Percentiles rank a stretch among this genome's conserved stretches.
Evolutionary conservation across 2,888 invertebrate species (phyloP).

Genomic region (Apamea crenata): DNA sequence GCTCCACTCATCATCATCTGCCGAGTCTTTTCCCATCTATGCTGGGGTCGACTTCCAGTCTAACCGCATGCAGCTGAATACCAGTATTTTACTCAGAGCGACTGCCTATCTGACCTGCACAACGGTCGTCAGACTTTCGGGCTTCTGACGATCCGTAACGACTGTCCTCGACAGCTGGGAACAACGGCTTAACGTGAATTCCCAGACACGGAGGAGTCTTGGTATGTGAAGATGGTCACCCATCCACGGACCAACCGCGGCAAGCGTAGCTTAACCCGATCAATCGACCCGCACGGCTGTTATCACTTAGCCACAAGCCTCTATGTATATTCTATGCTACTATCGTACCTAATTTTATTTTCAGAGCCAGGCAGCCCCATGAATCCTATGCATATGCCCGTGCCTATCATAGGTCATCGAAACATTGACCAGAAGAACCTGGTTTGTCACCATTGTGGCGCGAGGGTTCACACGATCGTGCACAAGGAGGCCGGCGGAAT

Average conservation of each 20-base stretch:
- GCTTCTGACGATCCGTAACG: background rate
- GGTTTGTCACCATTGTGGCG: constrained; percentile 78
- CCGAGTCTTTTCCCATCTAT: too few species aligned
- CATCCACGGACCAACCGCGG: background rate
- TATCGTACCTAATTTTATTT: constrained; percentile 21
- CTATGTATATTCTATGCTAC: background rate
- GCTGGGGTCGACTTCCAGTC: too few species aligned
- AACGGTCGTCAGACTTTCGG: background rate
- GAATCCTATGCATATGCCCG: background rate
- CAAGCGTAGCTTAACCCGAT: background rate
- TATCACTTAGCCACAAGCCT: background rate
- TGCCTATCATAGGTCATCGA: constrained; percentile 49
- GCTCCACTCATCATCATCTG: too few species aligned
- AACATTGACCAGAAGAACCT: constrained; percentile 74
- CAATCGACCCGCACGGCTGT: background rate
- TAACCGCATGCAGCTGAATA: too few species aligned
- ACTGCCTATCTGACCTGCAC: too few species aligned
- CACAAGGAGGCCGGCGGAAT: constrained; percentile 73
- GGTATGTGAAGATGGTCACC: too few species aligned
- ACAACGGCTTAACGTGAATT: background rate
- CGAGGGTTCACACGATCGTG: constrained; percentile 76
- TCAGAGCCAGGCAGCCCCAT: constrained; percentile 28
- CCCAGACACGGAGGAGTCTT: background rate
- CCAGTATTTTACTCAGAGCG: too few species aligned
- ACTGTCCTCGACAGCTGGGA: background rate